These are phyloP conservation scores for Sarcophaga rosellei DNA, from an alignment of 2,888 invertebrate genomes.

Conservation along the genomic window DNA sequence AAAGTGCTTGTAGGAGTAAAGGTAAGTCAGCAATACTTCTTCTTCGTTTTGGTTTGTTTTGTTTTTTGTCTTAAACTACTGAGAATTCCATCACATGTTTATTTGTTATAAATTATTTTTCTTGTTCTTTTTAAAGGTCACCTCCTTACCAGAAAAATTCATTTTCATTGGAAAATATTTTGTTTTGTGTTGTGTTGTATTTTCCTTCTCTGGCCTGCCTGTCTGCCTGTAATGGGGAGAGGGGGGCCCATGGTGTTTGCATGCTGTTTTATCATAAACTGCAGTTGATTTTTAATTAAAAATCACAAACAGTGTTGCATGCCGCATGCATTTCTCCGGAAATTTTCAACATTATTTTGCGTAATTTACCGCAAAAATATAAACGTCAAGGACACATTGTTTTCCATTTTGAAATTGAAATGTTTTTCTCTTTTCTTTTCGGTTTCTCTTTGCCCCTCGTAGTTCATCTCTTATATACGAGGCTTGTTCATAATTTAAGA, in stretches of 20 bases:
- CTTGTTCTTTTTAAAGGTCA: constrained; percentile 35
- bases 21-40: too few relatives aligned
- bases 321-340: constrained; percentile 63
- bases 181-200: neutral
- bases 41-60: neutral
- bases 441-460: neutral
- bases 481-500: constrained; percentile 48
- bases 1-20: too few relatives aligned
- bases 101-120: constrained; percentile 33
- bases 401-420: neutral
- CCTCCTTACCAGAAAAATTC: constrained; percentile 13
- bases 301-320: constrained; percentile 54
- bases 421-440: neutral
- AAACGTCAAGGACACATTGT: constrained; percentile 45
- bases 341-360: constrained; percentile 56
- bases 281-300: constrained; percentile 47
- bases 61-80: neutral
- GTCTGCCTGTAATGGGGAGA: too few relatives aligned
- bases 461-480: neutral
- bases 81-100: constrained; percentile 61
- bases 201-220: neutral
- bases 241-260: neutral
- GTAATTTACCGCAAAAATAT: constrained; percentile 42
- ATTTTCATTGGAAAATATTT: neutral
- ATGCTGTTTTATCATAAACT: constrained; percentile 42